These are phyloP conservation scores for Megalopta genalis DNA, from an alignment of 1,140 invertebrate genomes.

Conservation along the genomic window DNA sequence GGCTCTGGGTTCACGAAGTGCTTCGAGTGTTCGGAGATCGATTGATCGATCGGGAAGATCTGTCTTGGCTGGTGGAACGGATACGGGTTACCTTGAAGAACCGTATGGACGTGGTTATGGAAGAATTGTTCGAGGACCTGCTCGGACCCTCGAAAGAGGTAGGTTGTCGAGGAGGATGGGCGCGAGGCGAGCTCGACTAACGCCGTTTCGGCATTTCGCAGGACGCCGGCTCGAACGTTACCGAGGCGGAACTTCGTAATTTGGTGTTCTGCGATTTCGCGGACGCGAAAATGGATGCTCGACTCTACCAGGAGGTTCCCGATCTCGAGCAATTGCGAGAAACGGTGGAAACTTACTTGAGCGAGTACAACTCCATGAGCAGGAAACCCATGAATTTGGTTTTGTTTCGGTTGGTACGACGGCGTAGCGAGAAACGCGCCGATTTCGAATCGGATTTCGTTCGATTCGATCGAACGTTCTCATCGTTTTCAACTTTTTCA, in stretches of 20 bases:
- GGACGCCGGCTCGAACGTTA: constrained; percentile 79
- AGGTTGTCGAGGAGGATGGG: too few species aligned
- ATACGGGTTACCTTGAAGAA: constrained; percentile 83
- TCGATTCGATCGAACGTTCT: not conserved
- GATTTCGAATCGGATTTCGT: too few species aligned
- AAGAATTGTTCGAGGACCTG: constrained; percentile 77
- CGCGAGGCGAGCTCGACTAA: too few species aligned
- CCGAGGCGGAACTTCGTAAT: constrained; percentile 90
- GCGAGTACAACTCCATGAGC: constrained; percentile 97
- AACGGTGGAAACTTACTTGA: constrained; percentile 94
- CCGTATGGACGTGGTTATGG: constrained; percentile 79
- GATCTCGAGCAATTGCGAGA: constrained; percentile 90
- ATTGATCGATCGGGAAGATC: constrained; percentile 90
- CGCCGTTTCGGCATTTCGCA: not conserved
- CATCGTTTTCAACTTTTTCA: too few species aligned
- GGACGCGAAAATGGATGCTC: constrained; percentile 94
- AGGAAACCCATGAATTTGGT: constrained; percentile 99
- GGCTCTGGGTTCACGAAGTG: constrained; percentile 97
- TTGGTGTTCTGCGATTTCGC: constrained; percentile 97
- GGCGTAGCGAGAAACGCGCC: too few species aligned
- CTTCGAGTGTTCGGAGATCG: constrained; percentile 96
- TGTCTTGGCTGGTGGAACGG: constrained; percentile 89
- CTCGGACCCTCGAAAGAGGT: not conserved
- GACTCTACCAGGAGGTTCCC: constrained; percentile 92
- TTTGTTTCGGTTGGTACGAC: constrained; percentile 86